Percentiles rank a stretch among this genome's conserved stretches.
phyloP scores from a whole-genome alignment of 2,113 vertebrate species.

The Aegithalos caudatus region DNA sequence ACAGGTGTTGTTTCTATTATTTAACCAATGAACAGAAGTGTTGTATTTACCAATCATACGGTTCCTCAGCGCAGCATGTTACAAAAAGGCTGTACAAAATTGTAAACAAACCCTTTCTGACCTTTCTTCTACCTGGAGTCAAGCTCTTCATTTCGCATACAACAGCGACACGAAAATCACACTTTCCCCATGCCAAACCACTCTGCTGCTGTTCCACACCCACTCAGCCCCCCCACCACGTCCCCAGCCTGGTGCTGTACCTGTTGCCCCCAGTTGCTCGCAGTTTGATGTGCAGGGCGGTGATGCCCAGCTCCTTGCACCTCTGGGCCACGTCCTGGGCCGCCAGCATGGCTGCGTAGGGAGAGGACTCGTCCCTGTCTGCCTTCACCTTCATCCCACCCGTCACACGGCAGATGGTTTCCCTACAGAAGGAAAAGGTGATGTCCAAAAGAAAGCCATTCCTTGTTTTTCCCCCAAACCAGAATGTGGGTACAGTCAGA shows the following conservation, averaged over 20 bases:
- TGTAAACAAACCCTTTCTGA: too few species aligned
- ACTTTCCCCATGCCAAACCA: background rate
- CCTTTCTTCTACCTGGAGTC: too few species aligned
- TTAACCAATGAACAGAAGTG: too few species aligned
- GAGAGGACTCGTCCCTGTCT: constrained; percentile 94
- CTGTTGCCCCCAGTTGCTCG: constrained; percentile 95
- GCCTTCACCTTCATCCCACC: constrained; percentile 99
- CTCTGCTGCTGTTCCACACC: background rate
- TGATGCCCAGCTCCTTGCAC: constrained; percentile 97
- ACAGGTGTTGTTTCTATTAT: too few species aligned
- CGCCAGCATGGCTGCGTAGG: constrained; percentile 95
- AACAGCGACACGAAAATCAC: too few species aligned
- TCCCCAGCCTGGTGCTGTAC: too few species aligned
- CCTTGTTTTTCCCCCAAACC: background rate
- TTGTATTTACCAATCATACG: too few species aligned
- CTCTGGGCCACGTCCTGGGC: constrained; percentile 97
- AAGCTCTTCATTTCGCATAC: too few species aligned
- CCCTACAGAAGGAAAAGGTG: constrained; percentile 67
- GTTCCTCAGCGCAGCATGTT: too few species aligned
- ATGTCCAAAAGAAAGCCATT: background rate
- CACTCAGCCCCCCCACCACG: fast-evolving
- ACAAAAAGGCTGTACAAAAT: too few species aligned
- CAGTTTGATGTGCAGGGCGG: constrained; percentile 95
- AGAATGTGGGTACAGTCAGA: background rate
- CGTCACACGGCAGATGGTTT: constrained; percentile 97